Percentiles rank a stretch among this genome's conserved stretches.
Evolutionary conservation across 2,888 invertebrate species (phyloP).

Genomic region (Ormyrus rosae): DNA sequence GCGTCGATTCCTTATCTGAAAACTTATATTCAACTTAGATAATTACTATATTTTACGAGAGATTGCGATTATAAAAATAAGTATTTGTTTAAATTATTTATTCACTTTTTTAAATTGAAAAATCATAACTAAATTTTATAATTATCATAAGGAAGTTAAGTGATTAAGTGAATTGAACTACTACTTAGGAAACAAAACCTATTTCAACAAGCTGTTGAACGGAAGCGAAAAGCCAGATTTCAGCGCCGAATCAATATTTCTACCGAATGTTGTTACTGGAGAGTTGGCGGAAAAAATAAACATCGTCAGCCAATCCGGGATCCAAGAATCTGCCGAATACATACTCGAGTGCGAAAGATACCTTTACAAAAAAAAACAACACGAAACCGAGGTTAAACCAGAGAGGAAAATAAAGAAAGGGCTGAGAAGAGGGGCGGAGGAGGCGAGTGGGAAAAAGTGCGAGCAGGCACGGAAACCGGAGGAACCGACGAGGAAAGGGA

Average conservation of each 20-base stretch:
- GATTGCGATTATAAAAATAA: background rate
- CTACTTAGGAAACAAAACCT: too few species aligned
- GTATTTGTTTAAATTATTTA: constrained; percentile 1
- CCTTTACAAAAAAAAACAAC: constrained; percentile 1
- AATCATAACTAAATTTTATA: background rate
- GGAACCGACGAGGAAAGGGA: constrained; percentile 22
- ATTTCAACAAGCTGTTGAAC: background rate
- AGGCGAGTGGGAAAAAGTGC: constrained; percentile 20
- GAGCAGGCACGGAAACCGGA: background rate
- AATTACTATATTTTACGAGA: background rate
- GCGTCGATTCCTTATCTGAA: background rate
- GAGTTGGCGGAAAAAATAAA: constrained; percentile 31
- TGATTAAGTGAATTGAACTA: too few species aligned
- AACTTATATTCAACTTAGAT: background rate
- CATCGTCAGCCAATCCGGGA: constrained; percentile 20
- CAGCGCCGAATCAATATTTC: constrained; percentile 2
- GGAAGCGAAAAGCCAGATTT: background rate
- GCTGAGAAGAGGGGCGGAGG: background rate
- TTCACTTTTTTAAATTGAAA: background rate
- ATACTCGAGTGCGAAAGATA: constrained; percentile 20
- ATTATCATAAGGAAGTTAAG: background rate
- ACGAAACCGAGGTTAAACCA: constrained; percentile 22
- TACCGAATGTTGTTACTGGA: constrained; percentile 19
- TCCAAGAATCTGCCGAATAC: background rate
- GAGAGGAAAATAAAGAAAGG: constrained; percentile 25